A percentile compares a stretch with the other conserved stretches of the same genome.
These are phyloP conservation scores for Diglossa cyanea DNA, from an alignment of 2,797 vertebrate species.

Conservation along the genomic window DNA sequence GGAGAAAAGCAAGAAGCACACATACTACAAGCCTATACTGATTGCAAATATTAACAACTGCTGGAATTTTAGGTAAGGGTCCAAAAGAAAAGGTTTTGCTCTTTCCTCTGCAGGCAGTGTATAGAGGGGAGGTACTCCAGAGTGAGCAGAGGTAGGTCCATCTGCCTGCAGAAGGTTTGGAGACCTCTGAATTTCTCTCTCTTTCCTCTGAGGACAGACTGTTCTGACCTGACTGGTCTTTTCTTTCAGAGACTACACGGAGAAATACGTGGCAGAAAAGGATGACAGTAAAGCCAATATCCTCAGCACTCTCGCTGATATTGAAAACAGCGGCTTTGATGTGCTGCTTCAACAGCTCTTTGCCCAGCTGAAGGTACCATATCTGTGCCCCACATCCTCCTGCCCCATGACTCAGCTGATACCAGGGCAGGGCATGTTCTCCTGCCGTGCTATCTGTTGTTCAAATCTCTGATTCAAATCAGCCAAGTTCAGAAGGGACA, in stretches of 20 bases:
- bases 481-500: background rate
- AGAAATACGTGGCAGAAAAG: constrained; percentile 27
- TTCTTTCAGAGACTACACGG: constrained; percentile 73
- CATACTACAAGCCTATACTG: constrained; percentile 68
- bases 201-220: background rate
- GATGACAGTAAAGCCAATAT: background rate
- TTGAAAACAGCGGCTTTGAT: constrained; percentile 74
- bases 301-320: constrained; percentile 63
- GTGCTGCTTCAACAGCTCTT: constrained; percentile 77
- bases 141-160: background rate
- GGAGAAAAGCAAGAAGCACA: constrained; percentile 71
- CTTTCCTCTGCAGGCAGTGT: background rate
- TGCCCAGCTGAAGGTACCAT: constrained; percentile 72
- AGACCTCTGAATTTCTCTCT: background rate
- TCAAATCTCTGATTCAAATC: background rate
- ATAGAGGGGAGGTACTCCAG: background rate
- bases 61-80: constrained; percentile 82
- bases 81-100: background rate
- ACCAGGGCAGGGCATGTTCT: background rate
- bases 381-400: background rate
- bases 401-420: background rate
- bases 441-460: background rate
- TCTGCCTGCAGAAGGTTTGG: background rate
- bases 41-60: constrained; percentile 86
- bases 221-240: background rate